Evolutionary conservation across 1,140 invertebrate species (phyloP), one percentile per base, ranked within the genome.

Genomic region (Delia radicum): DNA sequence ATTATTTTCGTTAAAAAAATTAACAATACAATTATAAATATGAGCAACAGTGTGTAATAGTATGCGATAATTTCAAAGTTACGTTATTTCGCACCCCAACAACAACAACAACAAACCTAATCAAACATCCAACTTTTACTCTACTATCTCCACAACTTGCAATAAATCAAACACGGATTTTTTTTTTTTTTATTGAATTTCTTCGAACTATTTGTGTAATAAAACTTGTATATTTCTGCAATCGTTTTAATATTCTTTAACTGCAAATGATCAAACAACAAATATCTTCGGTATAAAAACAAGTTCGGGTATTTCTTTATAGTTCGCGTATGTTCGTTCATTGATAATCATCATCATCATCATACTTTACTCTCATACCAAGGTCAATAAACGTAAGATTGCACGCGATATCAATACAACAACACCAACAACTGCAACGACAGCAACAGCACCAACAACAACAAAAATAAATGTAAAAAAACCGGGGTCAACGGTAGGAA

Each of bases 351-450:
- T 37, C 33, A 37, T 37, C 33, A 37, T 63, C 65, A 69, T 69
- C 65, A 69, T 69, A 69, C 65, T 69, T n/a, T 69, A 29, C 65
- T 69, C 65, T 69, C 65, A 69, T 69, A 69, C 74, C 74, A 75
- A 75, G 74, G 74, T 67, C 74, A 75, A 75, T 75, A 75, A 75
- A 75, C 74, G 65, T 75, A 75, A 69, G 31, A 75, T 72, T 75
- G 46, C 74, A 71, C 69, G 74, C 74, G 67, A 75, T 75, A 75
- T 75, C 74, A 75, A 75, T 71, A 71, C 74, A 75, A 55, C 74
- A 75, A 75, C 48, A 28, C 26, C 65, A 75, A 71, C 74, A 37
- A 48, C 29, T 61, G 48, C 24, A 67, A 75, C 24, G 21, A 63
- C 63, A 71, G 10, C 28, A 67, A 29, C 28, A 24, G 28, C 28